Conservation (phyloP, 2,797 vertebrate species). For the Poeciliopsis infans region DNA sequence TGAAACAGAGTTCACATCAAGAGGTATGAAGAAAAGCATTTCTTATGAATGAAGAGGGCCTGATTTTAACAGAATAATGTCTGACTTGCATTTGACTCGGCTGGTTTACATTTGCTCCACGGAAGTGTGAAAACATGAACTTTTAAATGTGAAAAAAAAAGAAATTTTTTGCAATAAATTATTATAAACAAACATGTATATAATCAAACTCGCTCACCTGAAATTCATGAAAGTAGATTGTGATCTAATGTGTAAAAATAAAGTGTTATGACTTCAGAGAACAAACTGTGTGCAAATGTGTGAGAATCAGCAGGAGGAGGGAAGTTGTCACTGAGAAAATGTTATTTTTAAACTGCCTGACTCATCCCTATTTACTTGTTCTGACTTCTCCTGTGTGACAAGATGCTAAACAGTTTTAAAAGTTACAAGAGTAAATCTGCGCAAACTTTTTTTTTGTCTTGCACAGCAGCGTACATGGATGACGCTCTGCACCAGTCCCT, state of each 20-base stretch:
- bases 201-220: background rate
- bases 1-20: slow-evolving; percentile 61
- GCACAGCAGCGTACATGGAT: slow-evolving; percentile 22
- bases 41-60: slow-evolving; percentile 12
- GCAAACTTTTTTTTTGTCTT: slow-evolving; percentile 24
- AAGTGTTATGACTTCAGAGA: slow-evolving; percentile 42
- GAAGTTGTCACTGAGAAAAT: slow-evolving; percentile 51
- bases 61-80: slow-evolving; percentile 17
- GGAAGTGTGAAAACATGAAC: background rate
- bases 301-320: slow-evolving; percentile 53
- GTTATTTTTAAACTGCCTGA: slow-evolving; percentile 67
- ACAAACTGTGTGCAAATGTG: slow-evolving; percentile 52
- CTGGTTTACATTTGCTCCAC: background rate
- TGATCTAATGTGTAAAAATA: slow-evolving; percentile 37
- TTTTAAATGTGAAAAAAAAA: background rate
- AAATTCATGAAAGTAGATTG: slow-evolving; percentile 1
- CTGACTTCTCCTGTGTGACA: slow-evolving; percentile 44
- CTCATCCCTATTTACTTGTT: slow-evolving; percentile 56
- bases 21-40: slow-evolving; percentile 11
- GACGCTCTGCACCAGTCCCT: slow-evolving; percentile 6
- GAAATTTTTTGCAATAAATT: background rate
- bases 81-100: slow-evolving; percentile 1
- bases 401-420: slow-evolving; percentile 38
- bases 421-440: slow-evolving; percentile 16
- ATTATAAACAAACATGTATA: background rate